Base-by-base conservation (phyloP, 2,113 vertebrate species). In the Cyanoderma ruficeps region DNA sequence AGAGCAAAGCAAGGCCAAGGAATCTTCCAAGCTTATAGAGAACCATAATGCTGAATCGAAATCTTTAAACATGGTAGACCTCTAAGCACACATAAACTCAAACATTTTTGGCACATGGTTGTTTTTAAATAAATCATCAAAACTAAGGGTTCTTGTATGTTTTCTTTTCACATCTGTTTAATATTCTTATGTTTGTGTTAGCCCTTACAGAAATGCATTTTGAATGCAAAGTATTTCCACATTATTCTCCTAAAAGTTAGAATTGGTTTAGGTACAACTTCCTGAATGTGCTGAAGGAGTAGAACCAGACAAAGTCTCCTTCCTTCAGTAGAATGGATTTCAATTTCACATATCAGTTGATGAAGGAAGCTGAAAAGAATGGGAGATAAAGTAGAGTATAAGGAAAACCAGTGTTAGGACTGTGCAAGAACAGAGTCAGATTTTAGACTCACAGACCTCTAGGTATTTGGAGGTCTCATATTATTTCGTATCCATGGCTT, bases 291-390 rank as follows among this genome's bases (percentile, higher is more conserved):
- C 46, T 77, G 47, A 72, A 77, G 42, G 33, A 68, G 30, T 74
- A 74, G 52, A 83, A n/a, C 14, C 27, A 93, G 61, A 19, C 14
- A 67, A 64, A 71, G 10, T 50, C 27, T 77, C 33, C 41, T 94
- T 93, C 33, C 21, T 72, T 57, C 60, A 80, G 21, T 42, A 59
- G 24, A 84, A 47, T 10, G 49, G 39, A 59, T 90, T 93, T 50
- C 52, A 77, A 3, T 95, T 93, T 91, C 47, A 60, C 8, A 3
- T 77, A 67, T 55, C 59, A 46, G 33, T 25, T 87, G 71, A 77
- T 90, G 70, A 95, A 90, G 74, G 46, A 90, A 79, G 39, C 24
- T 86, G 63, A 88, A 82, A 91, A 93, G 42, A 83, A 52, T 30
- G 5, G 24, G 15, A 93, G 68, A 85, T 82, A 83, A 39, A 80